Base-by-base conservation (phyloP, 2,797 vertebrate genomes). In the Lutjanus argentimaculatus region DNA sequence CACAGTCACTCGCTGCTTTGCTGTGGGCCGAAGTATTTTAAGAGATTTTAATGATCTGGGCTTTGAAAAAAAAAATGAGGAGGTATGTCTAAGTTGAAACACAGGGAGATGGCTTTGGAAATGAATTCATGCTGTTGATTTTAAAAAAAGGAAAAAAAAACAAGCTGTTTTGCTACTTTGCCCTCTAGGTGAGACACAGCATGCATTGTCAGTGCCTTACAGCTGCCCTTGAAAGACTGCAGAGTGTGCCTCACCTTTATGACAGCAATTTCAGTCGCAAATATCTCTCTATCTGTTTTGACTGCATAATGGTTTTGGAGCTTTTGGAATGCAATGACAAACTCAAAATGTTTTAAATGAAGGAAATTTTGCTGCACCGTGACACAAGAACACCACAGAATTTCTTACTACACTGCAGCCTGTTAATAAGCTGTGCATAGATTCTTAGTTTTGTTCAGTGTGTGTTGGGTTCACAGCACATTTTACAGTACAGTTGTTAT, bases 11-110 rank as follows among this genome's bases (percentile, higher is more conserved):
- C 5, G 17, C 51, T 83, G 62, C 36, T 62, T 75, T 66, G 52
- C 79, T 72, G 14, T 40, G 61, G 67, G 76, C 30, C 14, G 40
- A 67, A 55, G 61, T 75, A 45, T 77, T 83, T 74, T 51, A 63
- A 46, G 57, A 77, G 55, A 45, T 83, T 86, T 83, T 82, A 88
- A 87, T 87, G 75, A 88, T 82, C 71, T 74, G 22, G 53, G 69
- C 62, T 63, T 61, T 76, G 45, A 15, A 52, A 75, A 15, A 52
- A 75, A 73, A 74, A 67, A 73, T 8, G 11, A 77, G 15, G 56
- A 68, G 48, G 45, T 42, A 72, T 49, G 17, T 51, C 13, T 16
- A 4, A 48, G 30, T 52, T 45, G 11, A 57, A 73, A 70, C 40
- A 55, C 22, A 21, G 59, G 30, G 55, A 62, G 17, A 6, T 6